A percentile compares a stretch with the other conserved stretches of the same genome.
Evolutionary conservation across 2,797 vertebrate genomes (phyloP).

Genomic region (Eulemur coronatus): DNA sequence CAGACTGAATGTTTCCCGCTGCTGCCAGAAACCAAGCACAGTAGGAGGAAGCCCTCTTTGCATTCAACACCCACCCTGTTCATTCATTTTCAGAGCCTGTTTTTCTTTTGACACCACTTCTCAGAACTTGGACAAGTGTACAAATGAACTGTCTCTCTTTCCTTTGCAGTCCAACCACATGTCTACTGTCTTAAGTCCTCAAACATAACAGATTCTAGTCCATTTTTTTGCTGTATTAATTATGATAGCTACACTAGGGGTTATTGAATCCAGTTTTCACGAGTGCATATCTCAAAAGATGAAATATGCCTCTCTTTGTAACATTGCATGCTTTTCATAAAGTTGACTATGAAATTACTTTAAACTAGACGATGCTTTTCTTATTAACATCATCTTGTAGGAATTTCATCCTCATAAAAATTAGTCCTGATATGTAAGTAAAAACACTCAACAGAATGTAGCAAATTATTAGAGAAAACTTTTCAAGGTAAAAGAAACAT

Average conservation of each 20-base stretch:
- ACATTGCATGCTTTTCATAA: not conserved
- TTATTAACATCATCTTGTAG: not conserved
- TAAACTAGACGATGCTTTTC: not conserved
- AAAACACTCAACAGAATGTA: not conserved
- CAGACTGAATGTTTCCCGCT: conserved; percentile 23
- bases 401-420: not conserved
- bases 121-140: not conserved
- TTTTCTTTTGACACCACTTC: conserved; percentile 18
- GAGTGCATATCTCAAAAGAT: not conserved
- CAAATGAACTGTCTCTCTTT: not conserved
- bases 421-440: not conserved
- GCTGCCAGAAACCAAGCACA: not conserved
- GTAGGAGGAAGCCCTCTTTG: not conserved
- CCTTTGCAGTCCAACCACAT: not conserved
- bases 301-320: not conserved
- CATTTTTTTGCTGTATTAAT: not conserved
- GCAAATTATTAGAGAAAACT: not conserved
- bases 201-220: not conserved
- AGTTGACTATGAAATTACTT: not conserved
- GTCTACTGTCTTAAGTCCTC: conserved; percentile 17
- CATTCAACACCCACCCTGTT: not conserved
- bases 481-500: not conserved
- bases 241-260: not conserved
- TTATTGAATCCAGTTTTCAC: not conserved
- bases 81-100: conserved; percentile 16